Conservation (phyloP, 2,113 vertebrate species). For the Motacilla tschutschensis region DNA sequence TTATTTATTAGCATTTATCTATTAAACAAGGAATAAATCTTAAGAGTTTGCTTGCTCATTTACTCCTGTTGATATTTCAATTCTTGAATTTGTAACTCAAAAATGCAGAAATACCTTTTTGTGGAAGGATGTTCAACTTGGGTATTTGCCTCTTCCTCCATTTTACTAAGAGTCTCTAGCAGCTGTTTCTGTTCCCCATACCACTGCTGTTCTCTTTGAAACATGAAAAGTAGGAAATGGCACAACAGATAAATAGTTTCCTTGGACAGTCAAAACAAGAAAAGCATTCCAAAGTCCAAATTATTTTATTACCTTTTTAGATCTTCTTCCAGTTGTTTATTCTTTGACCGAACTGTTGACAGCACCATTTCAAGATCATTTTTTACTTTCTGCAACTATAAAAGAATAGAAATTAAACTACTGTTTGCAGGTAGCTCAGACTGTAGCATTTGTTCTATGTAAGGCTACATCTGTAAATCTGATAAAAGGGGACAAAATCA, state of each 20-base stretch:
- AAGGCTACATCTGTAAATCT: background rate
- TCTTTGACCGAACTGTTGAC: conserved; percentile 42
- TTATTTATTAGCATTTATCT: background rate
- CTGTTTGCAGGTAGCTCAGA: background rate
- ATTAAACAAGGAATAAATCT: background rate
- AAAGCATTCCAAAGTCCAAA: background rate
- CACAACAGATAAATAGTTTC: background rate
- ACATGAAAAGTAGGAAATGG: background rate
- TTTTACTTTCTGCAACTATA: conserved; percentile 67
- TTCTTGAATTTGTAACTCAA: background rate
- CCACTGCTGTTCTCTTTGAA: conserved; percentile 72
- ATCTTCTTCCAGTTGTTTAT: conserved; percentile 62
- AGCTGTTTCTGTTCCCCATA: conserved; percentile 59
- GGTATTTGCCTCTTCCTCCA: background rate
- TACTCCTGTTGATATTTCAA: background rate
- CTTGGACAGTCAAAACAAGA: background rate
- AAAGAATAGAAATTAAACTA: background rate
- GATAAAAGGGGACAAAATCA: background rate
- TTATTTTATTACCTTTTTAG: conserved; percentile 66
- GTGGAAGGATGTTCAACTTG: background rate
- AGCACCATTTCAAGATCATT: conserved; percentile 62
- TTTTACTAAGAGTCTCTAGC: background rate
- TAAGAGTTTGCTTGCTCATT: background rate
- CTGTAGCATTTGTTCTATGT: background rate
- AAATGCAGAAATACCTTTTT: conserved; percentile 60